Evolutionary conservation across 2,888 invertebrate genomes (phyloP).

Genomic region (Brachylomia viminalis): DNA sequence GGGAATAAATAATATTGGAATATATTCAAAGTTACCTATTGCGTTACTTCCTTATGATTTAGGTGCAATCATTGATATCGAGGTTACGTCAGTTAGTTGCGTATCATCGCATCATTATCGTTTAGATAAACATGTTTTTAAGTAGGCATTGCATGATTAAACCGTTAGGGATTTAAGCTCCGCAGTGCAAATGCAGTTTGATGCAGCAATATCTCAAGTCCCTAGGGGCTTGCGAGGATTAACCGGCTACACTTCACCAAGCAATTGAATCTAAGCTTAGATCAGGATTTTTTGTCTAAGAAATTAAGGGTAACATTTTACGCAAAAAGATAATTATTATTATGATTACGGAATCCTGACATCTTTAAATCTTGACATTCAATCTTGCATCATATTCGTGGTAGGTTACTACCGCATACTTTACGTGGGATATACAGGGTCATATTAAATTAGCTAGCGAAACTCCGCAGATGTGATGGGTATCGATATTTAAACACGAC

Average conservation of each 20-base stretch:
- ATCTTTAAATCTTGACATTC: background rate
- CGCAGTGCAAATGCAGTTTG: background rate
- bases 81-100: conserved; percentile 1
- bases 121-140: background rate
- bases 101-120: background rate
- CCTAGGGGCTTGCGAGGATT: background rate
- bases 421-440: no score
- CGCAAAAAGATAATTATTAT: background rate
- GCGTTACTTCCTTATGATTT: conserved; percentile 42
- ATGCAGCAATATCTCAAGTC: background rate
- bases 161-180: no score
- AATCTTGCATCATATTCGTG: no score
- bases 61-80: conserved; percentile 15
- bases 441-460: no score
- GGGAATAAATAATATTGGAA: conserved; percentile 58
- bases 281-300: background rate
- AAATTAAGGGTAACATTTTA: background rate
- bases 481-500: no score
- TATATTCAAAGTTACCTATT: conserved; percentile 45
- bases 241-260: background rate
- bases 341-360: background rate
- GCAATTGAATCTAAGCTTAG: background rate
- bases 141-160: background rate
- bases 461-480: no score
- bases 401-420: no score